Percentiles rank a stretch among this genome's conserved stretches.
Evolutionary conservation across 1,140 invertebrate genomes (phyloP).

Genomic region (Aphidius gifuensis): DNA sequence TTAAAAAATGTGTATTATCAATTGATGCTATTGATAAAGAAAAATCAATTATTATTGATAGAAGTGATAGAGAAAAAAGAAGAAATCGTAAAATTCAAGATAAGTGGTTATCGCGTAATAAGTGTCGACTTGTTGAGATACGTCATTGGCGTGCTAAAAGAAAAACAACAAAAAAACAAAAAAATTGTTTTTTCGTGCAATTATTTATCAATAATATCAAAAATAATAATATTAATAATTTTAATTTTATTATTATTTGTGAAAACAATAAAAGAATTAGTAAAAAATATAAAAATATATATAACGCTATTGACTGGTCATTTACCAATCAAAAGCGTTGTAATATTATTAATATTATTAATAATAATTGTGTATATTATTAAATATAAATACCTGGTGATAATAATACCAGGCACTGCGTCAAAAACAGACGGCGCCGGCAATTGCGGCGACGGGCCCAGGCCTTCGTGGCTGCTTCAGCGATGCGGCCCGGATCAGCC

Average conservation of each 20-base stretch:
- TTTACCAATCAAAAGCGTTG: no score
- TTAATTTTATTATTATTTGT: no score
- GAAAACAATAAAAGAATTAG: no score
- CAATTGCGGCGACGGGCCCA: constrained; percentile 30
- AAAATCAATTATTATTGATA: constrained; percentile 1
- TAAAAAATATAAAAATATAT: no score
- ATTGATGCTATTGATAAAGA: neutral
- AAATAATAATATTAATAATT: no score
- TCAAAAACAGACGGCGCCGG: constrained; percentile 10
- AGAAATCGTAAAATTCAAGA: neutral
- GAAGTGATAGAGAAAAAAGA: neutral
- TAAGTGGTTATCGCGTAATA: neutral
- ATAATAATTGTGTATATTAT: no score
- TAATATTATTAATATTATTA: no score
- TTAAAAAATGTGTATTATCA: neutral
- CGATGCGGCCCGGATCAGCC: constrained; percentile 45
- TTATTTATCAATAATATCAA: no score
- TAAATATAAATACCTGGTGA: constrained; percentile 4
- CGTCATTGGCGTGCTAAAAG: constrained; percentile 6
- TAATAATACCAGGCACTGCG: constrained; percentile 17
- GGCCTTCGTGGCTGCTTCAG: constrained; percentile 38
- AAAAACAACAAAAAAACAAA: neutral
- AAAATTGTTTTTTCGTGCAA: no score
- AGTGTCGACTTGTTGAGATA: neutral
- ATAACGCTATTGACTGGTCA: no score